Evolutionary conservation across 2,797 vertebrate genomes (phyloP), one percentile per base, ranked within the genome.

Genomic region (Myripristis jacobus): DNA sequence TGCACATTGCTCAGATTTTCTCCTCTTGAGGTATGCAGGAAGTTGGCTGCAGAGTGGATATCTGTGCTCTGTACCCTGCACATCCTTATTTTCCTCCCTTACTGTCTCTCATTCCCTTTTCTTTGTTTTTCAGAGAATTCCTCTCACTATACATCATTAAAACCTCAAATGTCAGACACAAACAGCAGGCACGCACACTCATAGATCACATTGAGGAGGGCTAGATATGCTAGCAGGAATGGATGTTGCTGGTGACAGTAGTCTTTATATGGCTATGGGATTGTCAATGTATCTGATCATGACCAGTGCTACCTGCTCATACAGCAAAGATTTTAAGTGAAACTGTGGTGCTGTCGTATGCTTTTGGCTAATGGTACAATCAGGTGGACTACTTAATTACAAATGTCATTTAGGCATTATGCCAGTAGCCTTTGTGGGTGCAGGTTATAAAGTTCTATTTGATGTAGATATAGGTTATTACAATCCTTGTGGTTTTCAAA

Each of bases 1-100:
- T 24, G 50, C 8, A 34, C 27, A 85, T 84, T 77, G 62, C 72
- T 83, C 54, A 25, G 76, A 83, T 86, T 83, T 78, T 86, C 75
- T 77, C n/a, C 51, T 10, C 62, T 74, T 59, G 58, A 76, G 75
- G 65, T 67, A 73, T 77, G 73, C 84, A 87, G 86, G 84, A 88
- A 89, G 88, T 82, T 84, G 82, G 75, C 77, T 38, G 47, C 73
- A 64, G 66, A 67, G 70, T 62, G 31, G 4, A 64, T 69, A 68
- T 78, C 56, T 79, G 36, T 80, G 50, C 60, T 47, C 66, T 74
- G 65, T 46, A 47, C 70, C 36, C 63, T 52, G 25, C 57, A 63
- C 15, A n/a, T 79, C 44, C 66, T 72, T 77, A 53, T 70, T 66
- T 67, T 50, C 66, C 34, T 67, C 18, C 72, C 52, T 51, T 10